A percentile compares a stretch with the other conserved stretches of the same genome.
phyloP scores from a whole-genome alignment of 1,140 invertebrate species.

The Nomia melanderi region DNA sequence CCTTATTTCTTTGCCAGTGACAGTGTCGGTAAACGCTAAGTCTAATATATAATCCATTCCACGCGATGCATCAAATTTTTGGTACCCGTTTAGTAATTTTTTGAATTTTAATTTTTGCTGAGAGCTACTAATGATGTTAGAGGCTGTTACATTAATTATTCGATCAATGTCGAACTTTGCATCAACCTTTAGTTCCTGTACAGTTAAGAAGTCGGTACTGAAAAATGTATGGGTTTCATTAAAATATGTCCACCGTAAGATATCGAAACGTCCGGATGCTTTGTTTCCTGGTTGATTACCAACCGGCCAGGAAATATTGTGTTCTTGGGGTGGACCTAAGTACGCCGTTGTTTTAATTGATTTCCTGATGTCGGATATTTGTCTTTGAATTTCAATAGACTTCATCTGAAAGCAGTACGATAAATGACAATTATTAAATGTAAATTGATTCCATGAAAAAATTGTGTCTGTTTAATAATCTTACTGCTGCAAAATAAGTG shows the following conservation, averaged over 20 bases:
- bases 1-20: slow-evolving; percentile 71
- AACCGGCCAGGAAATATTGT: slow-evolving; percentile 88
- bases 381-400: slow-evolving; percentile 79
- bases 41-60: slow-evolving; percentile 95
- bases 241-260: slow-evolving; percentile 92
- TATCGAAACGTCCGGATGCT: slow-evolving; percentile 90
- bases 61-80: slow-evolving; percentile 91
- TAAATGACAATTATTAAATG: slow-evolving; percentile 5
- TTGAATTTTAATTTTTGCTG: slow-evolving; percentile 81
- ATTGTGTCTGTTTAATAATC: slow-evolving; percentile 21
- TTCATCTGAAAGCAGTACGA: slow-evolving; percentile 75
- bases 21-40: slow-evolving; percentile 82
- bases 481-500: slow-evolving; percentile 85
- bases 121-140: slow-evolving; percentile 83
- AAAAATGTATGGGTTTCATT: slow-evolving; percentile 91
- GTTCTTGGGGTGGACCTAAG: slow-evolving; percentile 79
- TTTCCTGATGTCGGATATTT: slow-evolving; percentile 79
- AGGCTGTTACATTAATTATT: slow-evolving; percentile 83
- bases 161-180: slow-evolving; percentile 86
- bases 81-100: slow-evolving; percentile 89
- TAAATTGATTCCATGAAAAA: neutral
- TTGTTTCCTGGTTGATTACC: slow-evolving; percentile 87
- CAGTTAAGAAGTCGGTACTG: slow-evolving; percentile 85
- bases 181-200: slow-evolving; percentile 82
- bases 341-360: slow-evolving; percentile 74